Evolutionary conservation across 2,113 vertebrate species (phyloP).

Genomic region (Crocuta crocuta): DNA sequence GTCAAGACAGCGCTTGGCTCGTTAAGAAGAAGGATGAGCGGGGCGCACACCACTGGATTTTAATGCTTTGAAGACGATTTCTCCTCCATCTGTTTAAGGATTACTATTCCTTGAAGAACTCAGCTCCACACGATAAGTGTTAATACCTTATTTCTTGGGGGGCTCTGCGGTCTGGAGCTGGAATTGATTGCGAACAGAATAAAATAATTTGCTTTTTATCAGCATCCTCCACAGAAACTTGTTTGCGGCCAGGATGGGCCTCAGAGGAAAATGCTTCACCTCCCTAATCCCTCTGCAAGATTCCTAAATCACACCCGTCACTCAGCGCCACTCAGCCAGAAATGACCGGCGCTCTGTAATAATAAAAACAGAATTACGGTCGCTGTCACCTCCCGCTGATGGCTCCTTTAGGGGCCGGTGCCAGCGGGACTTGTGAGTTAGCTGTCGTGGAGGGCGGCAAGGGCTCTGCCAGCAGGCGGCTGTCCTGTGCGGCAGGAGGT

Average conservation of each 20-base stretch:
- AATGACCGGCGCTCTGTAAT: conserved; percentile 57
- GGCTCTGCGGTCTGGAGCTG: conserved; percentile 79
- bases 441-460: rapidly evolving
- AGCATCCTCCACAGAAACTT: conserved; percentile 81
- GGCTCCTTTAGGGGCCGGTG: conserved; percentile 71
- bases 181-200: conserved; percentile 83
- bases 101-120: conserved; percentile 82
- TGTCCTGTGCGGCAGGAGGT: rapidly evolving
- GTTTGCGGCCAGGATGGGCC: conserved; percentile 77
- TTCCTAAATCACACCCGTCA: conserved; percentile 80
- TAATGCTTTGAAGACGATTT: conserved; percentile 37
- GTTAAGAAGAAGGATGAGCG: conserved; percentile 48
- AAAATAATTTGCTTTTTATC: conserved; percentile 88
- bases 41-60: rapidly evolving
- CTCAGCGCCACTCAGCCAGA: conserved; percentile 80
- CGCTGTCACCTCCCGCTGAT: conserved; percentile 55
- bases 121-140: conserved; percentile 76
- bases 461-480: background rate
- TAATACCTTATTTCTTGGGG: conserved; percentile 83
- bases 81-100: conserved; percentile 75
- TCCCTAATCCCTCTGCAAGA: conserved; percentile 76
- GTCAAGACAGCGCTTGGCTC: background rate
- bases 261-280: conserved; percentile 79
- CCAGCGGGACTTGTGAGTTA: background rate
- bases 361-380: conserved; percentile 73